A percentile compares a stretch with the other conserved stretches of the same genome.
Evolutionary conservation across 2,113 vertebrate genomes (phyloP).

Genomic region (Plecotus auritus): DNA sequence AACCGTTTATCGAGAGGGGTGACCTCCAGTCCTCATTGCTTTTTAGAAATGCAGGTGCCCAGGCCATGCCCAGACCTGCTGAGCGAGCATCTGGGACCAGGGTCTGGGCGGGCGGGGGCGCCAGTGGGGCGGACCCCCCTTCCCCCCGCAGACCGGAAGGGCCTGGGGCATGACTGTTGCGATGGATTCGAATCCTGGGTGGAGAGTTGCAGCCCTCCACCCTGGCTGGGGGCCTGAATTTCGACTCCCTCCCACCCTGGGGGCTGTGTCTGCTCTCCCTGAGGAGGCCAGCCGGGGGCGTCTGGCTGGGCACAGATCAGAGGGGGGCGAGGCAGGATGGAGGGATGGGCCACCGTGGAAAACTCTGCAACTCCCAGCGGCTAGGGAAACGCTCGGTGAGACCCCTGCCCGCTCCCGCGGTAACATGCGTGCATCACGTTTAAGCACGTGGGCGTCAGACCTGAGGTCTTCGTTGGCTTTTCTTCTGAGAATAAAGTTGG

Average conservation of each 20-base stretch:
- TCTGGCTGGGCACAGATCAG: neutral
- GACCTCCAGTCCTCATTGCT: neutral
- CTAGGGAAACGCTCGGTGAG: neutral
- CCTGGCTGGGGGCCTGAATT: neutral
- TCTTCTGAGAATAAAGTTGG: neutral
- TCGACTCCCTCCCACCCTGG: neutral
- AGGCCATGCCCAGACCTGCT: neutral
- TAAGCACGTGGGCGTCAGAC: neutral
- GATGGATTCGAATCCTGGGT: neutral
- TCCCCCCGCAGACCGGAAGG: neutral
- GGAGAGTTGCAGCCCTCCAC: neutral
- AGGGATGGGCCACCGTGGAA: neutral
- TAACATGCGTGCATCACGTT: neutral
- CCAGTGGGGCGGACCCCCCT: neutral
- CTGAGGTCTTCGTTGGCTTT: neutral
- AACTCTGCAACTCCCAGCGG: neutral
- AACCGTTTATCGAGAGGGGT: neutral
- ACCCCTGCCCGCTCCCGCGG: neutral
- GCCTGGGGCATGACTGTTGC: neutral
- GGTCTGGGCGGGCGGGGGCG: neutral
- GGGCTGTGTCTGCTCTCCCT: neutral
- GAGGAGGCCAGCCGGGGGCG: neutral
- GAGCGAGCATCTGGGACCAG: neutral
- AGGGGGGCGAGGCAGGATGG: neutral
- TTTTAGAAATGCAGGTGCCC: neutral